A percentile compares a stretch with the other conserved stretches of the same genome.
Conservation (phyloP, 2,797 vertebrate species). For the Glyptemys insculpta region DNA sequence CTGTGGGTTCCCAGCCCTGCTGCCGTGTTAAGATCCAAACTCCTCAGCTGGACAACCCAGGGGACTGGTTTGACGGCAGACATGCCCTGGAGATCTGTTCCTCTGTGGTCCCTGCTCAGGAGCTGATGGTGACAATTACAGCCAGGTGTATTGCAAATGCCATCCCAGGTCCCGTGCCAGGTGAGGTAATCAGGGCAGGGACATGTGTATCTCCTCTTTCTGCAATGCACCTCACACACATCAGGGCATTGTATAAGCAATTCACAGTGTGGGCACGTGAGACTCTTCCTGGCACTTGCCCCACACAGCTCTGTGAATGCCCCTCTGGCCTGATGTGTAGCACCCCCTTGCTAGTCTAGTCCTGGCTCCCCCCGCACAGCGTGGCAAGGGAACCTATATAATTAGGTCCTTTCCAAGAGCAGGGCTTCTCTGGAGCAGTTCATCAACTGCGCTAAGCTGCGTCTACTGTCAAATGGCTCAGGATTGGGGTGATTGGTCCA, state of each 20-base stretch:
- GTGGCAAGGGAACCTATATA: not conserved
- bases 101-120: not conserved
- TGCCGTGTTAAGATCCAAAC: not conserved
- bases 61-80: not conserved
- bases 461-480: not conserved
- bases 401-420: not conserved
- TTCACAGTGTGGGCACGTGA: not conserved
- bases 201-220: not conserved
- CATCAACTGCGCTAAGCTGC: not conserved
- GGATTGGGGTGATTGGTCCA: not conserved
- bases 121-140: too few relatives aligned
- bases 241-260: not conserved
- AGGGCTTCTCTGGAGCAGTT: not conserved
- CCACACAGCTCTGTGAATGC: not conserved
- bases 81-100: not conserved
- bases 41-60: not conserved
- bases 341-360: not conserved
- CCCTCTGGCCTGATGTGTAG: not conserved
- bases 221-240: not conserved
- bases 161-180: not conserved
- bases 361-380: not conserved
- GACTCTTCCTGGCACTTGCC: not conserved
- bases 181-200: not conserved
- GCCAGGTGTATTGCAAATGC: not conserved
- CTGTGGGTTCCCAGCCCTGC: not conserved